phyloP scores from a whole-genome alignment of 2,797 vertebrate species.

The Pangasius macronema region DNA sequence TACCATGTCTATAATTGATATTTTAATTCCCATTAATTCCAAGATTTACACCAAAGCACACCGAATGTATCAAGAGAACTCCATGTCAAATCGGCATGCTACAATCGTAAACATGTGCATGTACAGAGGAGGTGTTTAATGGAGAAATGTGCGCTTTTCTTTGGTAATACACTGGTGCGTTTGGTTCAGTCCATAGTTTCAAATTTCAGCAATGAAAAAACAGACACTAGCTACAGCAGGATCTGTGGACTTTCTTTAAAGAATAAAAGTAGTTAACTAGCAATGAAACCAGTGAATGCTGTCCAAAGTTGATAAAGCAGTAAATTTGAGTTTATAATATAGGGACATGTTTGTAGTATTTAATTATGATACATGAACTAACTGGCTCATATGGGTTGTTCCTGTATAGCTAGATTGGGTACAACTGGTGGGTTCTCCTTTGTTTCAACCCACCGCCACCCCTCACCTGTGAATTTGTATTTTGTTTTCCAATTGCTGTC shows the following conservation, averaged over 20 bases:
- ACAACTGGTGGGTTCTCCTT: no score
- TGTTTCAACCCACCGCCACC: no score
- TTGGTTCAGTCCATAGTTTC: not conserved
- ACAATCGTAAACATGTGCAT: not conserved
- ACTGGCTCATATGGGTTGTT: no score
- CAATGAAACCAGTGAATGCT: not conserved
- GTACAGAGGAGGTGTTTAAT: not conserved
- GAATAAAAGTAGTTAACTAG: not conserved
- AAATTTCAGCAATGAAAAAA: not conserved
- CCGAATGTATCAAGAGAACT: not conserved
- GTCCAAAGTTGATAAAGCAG: not conserved
- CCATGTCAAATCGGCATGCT: not conserved
- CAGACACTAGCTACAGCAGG: not conserved
- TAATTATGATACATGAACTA: no score
- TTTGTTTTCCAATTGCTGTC: no score
- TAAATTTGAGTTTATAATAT: not conserved
- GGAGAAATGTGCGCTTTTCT: not conserved
- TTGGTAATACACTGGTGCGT: not conserved
- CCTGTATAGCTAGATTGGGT: no score
- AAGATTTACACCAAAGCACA: not conserved
- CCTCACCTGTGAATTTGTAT: no score
- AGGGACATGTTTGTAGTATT: not conserved
- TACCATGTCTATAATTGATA: not conserved
- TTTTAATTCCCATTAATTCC: not conserved
- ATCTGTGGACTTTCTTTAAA: not conserved